phyloP scores from a whole-genome alignment of 2,797 vertebrate genomes.

The Etheostoma nigrum region DNA sequence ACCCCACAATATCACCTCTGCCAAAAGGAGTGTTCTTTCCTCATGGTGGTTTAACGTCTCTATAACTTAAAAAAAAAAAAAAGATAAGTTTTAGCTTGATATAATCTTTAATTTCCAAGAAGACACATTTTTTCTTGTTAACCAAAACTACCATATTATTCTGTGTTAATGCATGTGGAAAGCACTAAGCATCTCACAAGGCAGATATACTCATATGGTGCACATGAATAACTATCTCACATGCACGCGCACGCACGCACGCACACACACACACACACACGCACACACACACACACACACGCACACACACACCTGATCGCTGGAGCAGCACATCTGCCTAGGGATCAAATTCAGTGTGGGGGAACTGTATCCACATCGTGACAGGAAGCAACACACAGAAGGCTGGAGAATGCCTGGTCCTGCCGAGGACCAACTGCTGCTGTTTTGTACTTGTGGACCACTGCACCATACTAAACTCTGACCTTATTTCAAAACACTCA shows the following conservation, averaged over 20 bases:
- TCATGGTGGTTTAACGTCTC: conserved; percentile 37
- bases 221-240: conserved; percentile 42
- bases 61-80: not conserved
- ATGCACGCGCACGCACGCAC: conserved; percentile 29
- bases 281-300: conserved; percentile 27
- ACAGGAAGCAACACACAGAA: conserved; percentile 81
- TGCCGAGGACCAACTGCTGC: conserved; percentile 69
- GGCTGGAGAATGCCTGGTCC: conserved; percentile 59
- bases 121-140: not conserved
- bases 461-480: conserved; percentile 23
- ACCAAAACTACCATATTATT: not conserved
- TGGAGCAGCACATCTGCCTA: conserved; percentile 83
- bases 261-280: not conserved
- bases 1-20: conserved; percentile 31
- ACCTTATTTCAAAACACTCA: conserved; percentile 40
- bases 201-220: conserved; percentile 31
- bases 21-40: conserved; percentile 30
- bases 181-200: conserved; percentile 33
- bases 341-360: conserved; percentile 83
- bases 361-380: conserved; percentile 87
- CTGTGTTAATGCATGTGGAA: not conserved
- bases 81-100: not conserved
- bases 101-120: conserved; percentile 13
- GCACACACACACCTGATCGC: conserved; percentile 52
- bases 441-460: conserved; percentile 52